Conservation (phyloP, 2,888 invertebrate species). For the Syritta pipiens region DNA sequence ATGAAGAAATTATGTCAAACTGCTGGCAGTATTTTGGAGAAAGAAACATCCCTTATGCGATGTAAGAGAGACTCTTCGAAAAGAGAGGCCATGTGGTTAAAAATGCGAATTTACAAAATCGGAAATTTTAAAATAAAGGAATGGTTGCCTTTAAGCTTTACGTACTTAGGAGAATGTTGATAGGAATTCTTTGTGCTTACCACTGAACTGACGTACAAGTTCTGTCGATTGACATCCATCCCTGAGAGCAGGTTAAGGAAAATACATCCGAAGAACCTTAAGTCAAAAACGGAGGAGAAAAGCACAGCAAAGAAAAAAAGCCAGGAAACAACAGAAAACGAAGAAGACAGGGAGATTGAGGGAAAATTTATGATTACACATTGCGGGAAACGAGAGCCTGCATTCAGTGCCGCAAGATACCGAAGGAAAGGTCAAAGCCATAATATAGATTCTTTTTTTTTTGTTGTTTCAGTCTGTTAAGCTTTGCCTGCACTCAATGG, state of each 20-base stretch:
- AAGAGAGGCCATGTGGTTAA: no score
- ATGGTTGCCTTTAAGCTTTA: no score
- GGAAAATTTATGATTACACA: slow-evolving; percentile 70
- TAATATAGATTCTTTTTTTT: slow-evolving; percentile 47
- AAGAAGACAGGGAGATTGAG: slow-evolving; percentile 59
- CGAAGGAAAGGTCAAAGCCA: slow-evolving; percentile 68
- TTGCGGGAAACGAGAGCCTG: slow-evolving; percentile 70
- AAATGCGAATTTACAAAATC: no score
- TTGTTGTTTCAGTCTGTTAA: slow-evolving; percentile 2
- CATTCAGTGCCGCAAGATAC: slow-evolving; percentile 71
- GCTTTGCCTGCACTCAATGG: slow-evolving; percentile 22
- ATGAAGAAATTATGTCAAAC: slow-evolving; percentile 65
- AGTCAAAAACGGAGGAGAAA: slow-evolving; percentile 16
- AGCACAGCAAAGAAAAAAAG: slow-evolving; percentile 19
- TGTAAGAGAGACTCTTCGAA: no score
- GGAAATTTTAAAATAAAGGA: no score
- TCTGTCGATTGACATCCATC: slow-evolving; percentile 29
- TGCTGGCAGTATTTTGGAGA: slow-evolving; percentile 35
- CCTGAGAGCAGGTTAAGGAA: slow-evolving; percentile 27
- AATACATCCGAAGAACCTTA: slow-evolving; percentile 16
- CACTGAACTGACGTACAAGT: no score
- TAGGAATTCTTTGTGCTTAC: no score
- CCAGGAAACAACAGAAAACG: slow-evolving; percentile 22
- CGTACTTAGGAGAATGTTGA: no score
- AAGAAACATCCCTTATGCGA: background rate